Conservation (phyloP, 2,113 vertebrate species). For the Campylomormyrus numenius region DNA sequence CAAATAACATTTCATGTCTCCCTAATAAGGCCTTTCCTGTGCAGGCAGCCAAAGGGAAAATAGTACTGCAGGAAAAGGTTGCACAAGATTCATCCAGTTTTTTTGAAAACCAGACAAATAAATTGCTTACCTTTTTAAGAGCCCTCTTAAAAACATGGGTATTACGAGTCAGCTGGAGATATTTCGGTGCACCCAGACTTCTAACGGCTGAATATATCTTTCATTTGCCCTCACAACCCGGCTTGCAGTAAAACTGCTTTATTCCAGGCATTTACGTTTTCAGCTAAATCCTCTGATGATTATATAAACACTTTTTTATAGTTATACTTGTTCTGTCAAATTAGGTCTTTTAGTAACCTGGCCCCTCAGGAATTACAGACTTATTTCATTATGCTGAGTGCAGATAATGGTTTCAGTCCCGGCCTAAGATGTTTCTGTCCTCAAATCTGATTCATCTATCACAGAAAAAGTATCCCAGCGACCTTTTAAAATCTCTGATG, state of each 20-base stretch:
- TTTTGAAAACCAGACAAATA: slow-evolving; percentile 31
- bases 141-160: slow-evolving; percentile 41
- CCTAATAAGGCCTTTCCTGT: slow-evolving; percentile 61
- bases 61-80: slow-evolving; percentile 42
- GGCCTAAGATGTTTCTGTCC: slow-evolving; percentile 38
- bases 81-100: slow-evolving; percentile 44
- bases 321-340: slow-evolving; percentile 61
- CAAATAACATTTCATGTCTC: slow-evolving; percentile 59
- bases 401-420: slow-evolving; percentile 43
- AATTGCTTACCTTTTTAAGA: slow-evolving; percentile 46
- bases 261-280: slow-evolving; percentile 57
- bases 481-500: slow-evolving; percentile 17
- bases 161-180: slow-evolving; percentile 45
- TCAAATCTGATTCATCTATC: slow-evolving; percentile 33
- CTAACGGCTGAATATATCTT: slow-evolving; percentile 64
- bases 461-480: slow-evolving; percentile 23
- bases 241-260: slow-evolving; percentile 53
- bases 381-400: slow-evolving; percentile 50
- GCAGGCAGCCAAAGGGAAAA: slow-evolving; percentile 59
- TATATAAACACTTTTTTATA: slow-evolving; percentile 53
- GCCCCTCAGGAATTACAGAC: slow-evolving; percentile 53
- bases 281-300: slow-evolving; percentile 61
- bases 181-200: slow-evolving; percentile 55
- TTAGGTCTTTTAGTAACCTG: slow-evolving; percentile 50
- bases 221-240: slow-evolving; percentile 51